These are phyloP conservation scores for Catocala fraxini DNA, from an alignment of 2,888 invertebrate genomes.

Conservation along the genomic window DNA sequence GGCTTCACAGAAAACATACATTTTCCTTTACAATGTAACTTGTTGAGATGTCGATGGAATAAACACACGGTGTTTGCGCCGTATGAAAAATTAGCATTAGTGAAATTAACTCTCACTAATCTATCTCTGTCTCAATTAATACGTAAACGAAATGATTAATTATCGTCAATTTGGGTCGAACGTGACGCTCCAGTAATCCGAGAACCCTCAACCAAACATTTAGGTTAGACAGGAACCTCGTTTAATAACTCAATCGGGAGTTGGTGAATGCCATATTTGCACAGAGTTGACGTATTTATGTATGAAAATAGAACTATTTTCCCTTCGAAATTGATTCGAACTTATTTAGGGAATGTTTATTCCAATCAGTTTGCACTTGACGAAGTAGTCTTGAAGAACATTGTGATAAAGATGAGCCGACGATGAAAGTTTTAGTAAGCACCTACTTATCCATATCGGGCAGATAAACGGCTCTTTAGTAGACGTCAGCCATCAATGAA, in stretches of 20 bases:
- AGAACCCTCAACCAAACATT: constrained; percentile 54
- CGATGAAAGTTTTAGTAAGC: constrained; percentile 30
- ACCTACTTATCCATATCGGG: constrained; percentile 34
- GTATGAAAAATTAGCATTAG: constrained; percentile 7
- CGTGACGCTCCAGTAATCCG: constrained; percentile 65
- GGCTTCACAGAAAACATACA: constrained; percentile 15
- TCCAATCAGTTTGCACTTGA: constrained; percentile 1
- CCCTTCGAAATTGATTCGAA: constrained; percentile 4
- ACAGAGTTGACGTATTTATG: constrained; percentile 21
- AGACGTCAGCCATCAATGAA: constrained; percentile 51
- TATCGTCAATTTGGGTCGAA: constrained; percentile 72
- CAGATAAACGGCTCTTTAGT: constrained; percentile 44
- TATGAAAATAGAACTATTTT: constrained; percentile 19
- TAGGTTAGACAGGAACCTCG: constrained; percentile 51
- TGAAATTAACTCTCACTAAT: constrained; percentile 49
- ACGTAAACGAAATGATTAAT: constrained; percentile 75
- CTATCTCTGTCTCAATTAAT: constrained; percentile 58
- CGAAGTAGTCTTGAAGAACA: constrained; percentile 6
- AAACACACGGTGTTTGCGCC: neutral
- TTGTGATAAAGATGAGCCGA: constrained; percentile 17
- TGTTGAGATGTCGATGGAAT: constrained; percentile 3
- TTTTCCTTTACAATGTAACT: constrained; percentile 24
- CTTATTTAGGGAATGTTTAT: constrained; percentile 3
- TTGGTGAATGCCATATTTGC: constrained; percentile 33
- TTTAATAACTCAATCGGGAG: constrained; percentile 50